phyloP scores from a whole-genome alignment of 2,888 invertebrate genomes.

The Brachyptera risi region DNA sequence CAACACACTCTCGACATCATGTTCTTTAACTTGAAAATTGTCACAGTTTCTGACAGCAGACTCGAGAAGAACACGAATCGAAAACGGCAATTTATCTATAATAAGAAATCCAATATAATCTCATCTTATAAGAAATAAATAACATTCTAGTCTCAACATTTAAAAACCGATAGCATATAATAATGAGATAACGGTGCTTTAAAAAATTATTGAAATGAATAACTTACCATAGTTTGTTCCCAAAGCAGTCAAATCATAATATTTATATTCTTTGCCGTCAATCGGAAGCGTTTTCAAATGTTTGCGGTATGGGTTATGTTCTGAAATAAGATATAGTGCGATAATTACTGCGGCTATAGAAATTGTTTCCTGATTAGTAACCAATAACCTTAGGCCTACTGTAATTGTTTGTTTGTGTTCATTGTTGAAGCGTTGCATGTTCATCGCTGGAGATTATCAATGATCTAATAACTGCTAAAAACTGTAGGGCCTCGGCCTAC shows the following conservation, averaged over 20 bases:
- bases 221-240: slow-evolving; percentile 77
- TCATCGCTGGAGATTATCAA: too few species aligned
- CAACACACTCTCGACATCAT: slow-evolving; percentile 84
- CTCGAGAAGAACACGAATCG: slow-evolving; percentile 88
- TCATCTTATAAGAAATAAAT: too few species aligned
- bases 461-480: too few species aligned
- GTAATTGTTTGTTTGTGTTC: too few species aligned
- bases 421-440: too few species aligned
- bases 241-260: slow-evolving; percentile 71
- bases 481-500: too few species aligned
- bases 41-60: slow-evolving; percentile 96
- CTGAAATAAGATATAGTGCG: slow-evolving; percentile 41
- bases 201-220: too few species aligned
- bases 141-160: too few species aligned
- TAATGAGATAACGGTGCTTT: too few species aligned
- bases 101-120: slow-evolving; percentile 48
- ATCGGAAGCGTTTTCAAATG: slow-evolving; percentile 58
- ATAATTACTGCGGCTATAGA: not conserved
- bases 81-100: slow-evolving; percentile 85
- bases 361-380: too few species aligned
- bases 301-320: slow-evolving; percentile 58
- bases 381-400: too few species aligned
- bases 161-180: too few species aligned
- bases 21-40: slow-evolving; percentile 80
- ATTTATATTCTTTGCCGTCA: slow-evolving; percentile 63